Evolutionary conservation across 2,797 vertebrate genomes (phyloP).

Genomic region (Coregonus sp.): DNA sequence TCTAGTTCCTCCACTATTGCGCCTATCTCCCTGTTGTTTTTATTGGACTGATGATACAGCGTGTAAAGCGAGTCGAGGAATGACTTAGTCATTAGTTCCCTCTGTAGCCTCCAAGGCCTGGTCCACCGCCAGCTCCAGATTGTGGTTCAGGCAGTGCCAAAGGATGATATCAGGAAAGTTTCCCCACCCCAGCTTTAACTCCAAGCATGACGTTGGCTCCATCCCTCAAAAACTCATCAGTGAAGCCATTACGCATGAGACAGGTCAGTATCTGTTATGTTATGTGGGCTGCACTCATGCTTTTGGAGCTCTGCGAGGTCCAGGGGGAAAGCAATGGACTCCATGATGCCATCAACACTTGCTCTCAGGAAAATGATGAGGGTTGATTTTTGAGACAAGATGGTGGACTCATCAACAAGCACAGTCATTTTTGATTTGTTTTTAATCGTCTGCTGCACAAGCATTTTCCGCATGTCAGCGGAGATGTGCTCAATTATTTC

Average conservation of each 20-base stretch:
- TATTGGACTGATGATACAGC: too few species aligned
- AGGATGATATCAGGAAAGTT: background rate
- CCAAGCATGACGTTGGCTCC: background rate
- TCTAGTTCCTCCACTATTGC: too few species aligned
- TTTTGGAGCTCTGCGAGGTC: background rate
- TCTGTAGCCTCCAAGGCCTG: too few species aligned
- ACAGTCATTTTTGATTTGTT: background rate
- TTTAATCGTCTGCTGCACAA: background rate
- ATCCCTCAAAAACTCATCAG: background rate
- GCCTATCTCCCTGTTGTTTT: too few species aligned
- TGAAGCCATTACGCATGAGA: background rate
- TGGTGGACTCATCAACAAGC: background rate
- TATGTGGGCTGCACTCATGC: background rate
- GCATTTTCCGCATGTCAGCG: background rate
- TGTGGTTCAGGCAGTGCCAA: background rate
- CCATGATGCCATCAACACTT: background rate
- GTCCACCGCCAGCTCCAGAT: too few species aligned
- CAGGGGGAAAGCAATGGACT: background rate
- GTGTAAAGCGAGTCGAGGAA: too few species aligned
- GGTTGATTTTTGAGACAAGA: background rate
- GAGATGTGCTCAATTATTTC: background rate
- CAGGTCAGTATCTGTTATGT: background rate
- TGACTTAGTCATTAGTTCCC: too few species aligned
- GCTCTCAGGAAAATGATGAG: background rate
- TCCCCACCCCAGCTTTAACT: background rate